Evolutionary conservation across 2,797 vertebrate genomes (phyloP).

Genomic region (Odontamblyopus lacepedii): DNA sequence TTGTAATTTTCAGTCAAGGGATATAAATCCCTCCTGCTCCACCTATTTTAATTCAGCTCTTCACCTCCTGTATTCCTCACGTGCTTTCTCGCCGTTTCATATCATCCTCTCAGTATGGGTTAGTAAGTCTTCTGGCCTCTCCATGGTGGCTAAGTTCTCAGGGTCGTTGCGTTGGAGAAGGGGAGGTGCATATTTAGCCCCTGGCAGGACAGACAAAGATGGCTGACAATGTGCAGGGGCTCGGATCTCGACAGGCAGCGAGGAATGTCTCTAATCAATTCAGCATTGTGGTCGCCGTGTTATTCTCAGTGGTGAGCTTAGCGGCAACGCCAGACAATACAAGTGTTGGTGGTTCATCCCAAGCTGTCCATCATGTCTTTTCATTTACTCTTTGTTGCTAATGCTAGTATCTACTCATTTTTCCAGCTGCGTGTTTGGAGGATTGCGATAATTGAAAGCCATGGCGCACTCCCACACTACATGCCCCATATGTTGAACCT

Average conservation of each 20-base stretch:
- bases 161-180: conserved; percentile 61
- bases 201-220: conserved; percentile 72
- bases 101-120: conserved; percentile 50
- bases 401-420: conserved; percentile 59
- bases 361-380: conserved; percentile 62
- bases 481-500: conserved; percentile 65
- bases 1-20: conserved; percentile 67
- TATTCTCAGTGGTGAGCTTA: conserved; percentile 56
- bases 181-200: conserved; percentile 68
- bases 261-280: conserved; percentile 80
- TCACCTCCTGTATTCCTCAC: conserved; percentile 11
- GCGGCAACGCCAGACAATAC: conserved; percentile 51
- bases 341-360: conserved; percentile 50
- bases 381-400: conserved; percentile 49
- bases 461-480: conserved; percentile 67
- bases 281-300: conserved; percentile 68
- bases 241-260: conserved; percentile 56
- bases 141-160: conserved; percentile 57
- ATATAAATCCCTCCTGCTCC: conserved; percentile 60
- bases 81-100: conserved; percentile 39
- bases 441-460: conserved; percentile 74
- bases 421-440: conserved; percentile 61
- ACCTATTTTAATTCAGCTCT: conserved; percentile 51
- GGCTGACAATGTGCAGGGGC: conserved; percentile 56
- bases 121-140: conserved; percentile 61